These are phyloP conservation scores for Colletes latitarsis DNA, from an alignment of 1,140 invertebrate genomes.

Conservation along the genomic window DNA sequence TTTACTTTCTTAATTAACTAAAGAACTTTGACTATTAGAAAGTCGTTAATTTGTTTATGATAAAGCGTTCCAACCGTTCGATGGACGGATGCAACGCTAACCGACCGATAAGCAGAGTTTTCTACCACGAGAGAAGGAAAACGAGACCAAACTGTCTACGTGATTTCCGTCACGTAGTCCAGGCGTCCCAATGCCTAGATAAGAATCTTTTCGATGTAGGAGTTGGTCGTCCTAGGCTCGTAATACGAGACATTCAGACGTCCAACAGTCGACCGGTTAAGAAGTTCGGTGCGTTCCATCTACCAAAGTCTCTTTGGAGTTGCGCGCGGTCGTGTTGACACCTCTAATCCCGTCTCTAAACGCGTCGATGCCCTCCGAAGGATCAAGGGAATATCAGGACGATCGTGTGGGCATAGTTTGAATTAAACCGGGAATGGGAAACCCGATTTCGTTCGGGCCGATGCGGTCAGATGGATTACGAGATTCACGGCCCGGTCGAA, in stretches of 20 bases:
- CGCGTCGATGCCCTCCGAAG: not conserved
- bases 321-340: constrained; percentile 5
- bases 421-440: constrained; percentile 17
- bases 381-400: not conserved
- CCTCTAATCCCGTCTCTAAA: constrained; percentile 24
- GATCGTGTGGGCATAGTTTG: not conserved
- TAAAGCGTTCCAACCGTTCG: constrained; percentile 9
- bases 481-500: constrained; percentile 1
- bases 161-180: constrained; percentile 28
- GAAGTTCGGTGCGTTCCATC: not conserved
- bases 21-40: no score
- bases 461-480: not conserved
- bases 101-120: not conserved
- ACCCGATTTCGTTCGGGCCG: constrained; percentile 34
- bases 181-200: not conserved
- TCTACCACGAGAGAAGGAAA: constrained; percentile 15
- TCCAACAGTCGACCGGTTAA: constrained; percentile 4
- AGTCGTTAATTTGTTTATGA: constrained; percentile 39
- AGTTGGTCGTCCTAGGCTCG: not conserved
- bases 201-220: constrained; percentile 28
- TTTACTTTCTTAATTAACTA: no score
- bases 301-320: not conserved
- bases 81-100: not conserved
- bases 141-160: constrained; percentile 28
- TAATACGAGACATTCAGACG: constrained; percentile 40